Evolutionary conservation across 2,797 vertebrate genomes (phyloP).

Genomic region (Danio tinwini): DNA sequence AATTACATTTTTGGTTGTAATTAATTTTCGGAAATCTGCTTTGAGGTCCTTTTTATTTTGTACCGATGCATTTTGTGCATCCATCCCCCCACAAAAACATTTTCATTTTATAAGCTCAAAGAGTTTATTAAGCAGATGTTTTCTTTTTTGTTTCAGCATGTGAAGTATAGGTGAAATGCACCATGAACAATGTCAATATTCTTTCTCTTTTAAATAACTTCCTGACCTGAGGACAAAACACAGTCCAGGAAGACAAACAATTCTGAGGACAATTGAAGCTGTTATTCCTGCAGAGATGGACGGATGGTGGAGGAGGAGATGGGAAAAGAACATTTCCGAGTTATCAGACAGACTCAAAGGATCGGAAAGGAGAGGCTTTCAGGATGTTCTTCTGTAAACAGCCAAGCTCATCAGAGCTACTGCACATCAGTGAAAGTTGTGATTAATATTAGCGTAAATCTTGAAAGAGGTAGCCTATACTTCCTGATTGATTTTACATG

Average conservation of each 20-base stretch:
- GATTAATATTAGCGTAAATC: neutral
- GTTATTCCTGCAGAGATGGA: conserved; percentile 14
- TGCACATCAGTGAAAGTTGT: conserved; percentile 16
- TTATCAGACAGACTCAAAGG: conserved; percentile 20
- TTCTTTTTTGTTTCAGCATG: conserved; percentile 13
- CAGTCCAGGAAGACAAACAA: conserved; percentile 31
- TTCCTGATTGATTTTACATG: neutral
- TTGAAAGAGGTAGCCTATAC: neutral
- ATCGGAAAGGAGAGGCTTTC: conserved; percentile 45
- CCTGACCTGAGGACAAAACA: conserved; percentile 8
- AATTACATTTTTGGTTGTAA: neutral
- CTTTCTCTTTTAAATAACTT: conserved; percentile 4
- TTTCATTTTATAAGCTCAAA: neutral
- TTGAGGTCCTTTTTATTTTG: neutral
- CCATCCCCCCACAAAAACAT: too few relatives aligned
- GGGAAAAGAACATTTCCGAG: conserved; percentile 33
- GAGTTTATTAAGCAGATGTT: neutral
- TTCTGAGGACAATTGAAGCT: conserved; percentile 13
- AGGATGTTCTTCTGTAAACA: conserved; percentile 68
- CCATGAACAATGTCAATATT: neutral
- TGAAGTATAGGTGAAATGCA: neutral
- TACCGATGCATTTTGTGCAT: neutral
- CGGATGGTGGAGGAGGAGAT: conserved; percentile 23
- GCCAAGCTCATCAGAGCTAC: neutral
- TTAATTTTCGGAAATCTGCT: neutral